These are phyloP conservation scores for Caenorhabditis wallacei DNA, from an alignment of 2,888 invertebrate genomes.

Conservation along the genomic window DNA sequence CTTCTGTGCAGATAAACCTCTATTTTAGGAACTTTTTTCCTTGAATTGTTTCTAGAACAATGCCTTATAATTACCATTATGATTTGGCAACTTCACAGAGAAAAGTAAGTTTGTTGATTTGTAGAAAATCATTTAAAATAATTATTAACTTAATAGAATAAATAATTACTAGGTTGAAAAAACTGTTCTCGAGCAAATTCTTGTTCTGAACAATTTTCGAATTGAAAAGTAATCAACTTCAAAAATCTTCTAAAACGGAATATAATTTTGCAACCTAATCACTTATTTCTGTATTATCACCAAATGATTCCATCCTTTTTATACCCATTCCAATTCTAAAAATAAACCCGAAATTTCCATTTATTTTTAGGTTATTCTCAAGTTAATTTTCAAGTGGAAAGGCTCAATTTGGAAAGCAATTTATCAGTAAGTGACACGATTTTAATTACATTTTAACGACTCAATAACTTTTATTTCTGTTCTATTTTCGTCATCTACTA, in stretches of 20 bases:
- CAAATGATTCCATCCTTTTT: not conserved
- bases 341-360: constrained; percentile 6
- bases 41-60: constrained; percentile 4
- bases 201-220: too few relatives aligned
- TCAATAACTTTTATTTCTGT: constrained; percentile 24
- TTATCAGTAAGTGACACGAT: constrained; percentile 52
- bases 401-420: constrained; percentile 73
- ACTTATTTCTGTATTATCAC: too few relatives aligned
- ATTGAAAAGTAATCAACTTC: too few relatives aligned
- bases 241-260: too few relatives aligned
- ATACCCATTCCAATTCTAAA: constrained; percentile 20
- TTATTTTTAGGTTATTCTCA: constrained; percentile 66
- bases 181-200: too few relatives aligned
- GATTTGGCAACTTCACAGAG: constrained; percentile 69
- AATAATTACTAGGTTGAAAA: too few relatives aligned
- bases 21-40: constrained; percentile 27
- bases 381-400: constrained; percentile 72
- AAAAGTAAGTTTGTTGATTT: constrained; percentile 43
- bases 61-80: constrained; percentile 71
- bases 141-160: too few relatives aligned
- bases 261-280: too few relatives aligned
- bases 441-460: constrained; percentile 13
- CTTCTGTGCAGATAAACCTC: constrained; percentile 43
- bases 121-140: too few relatives aligned
- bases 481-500: constrained; percentile 51